phyloP scores from a whole-genome alignment of 2,797 vertebrate genomes.

The Sebastes umbrosus region DNA sequence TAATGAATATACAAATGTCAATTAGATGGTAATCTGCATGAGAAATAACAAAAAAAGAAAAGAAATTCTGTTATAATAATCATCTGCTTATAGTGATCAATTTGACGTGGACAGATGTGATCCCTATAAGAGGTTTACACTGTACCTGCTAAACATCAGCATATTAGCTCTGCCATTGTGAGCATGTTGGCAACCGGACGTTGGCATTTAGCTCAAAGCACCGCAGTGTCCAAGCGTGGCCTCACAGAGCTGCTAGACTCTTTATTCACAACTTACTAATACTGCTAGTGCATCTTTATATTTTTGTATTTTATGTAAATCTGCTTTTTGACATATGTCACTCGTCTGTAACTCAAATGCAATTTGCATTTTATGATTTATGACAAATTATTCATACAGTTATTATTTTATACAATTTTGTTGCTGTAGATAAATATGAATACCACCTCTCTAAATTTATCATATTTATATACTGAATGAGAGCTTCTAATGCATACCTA shows the following conservation, averaged over 20 bases:
- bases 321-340: background rate
- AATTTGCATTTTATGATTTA: background rate
- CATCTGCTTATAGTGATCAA: no score
- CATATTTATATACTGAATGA: background rate
- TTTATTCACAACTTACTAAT: background rate
- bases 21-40: no score
- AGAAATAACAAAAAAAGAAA: no score
- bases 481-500: background rate
- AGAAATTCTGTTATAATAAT: no score
- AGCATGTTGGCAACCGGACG: background rate
- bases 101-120: no score
- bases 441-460: background rate
- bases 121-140: no score
- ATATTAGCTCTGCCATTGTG: background rate
- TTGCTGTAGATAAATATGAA: background rate
- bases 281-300: background rate
- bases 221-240: no score
- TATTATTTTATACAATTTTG: background rate
- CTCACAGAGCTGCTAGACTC: no score
- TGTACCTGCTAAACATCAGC: background rate
- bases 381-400: background rate
- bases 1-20: no score
- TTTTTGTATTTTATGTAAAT: background rate
- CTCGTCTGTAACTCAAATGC: background rate
- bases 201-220: background rate